These are phyloP conservation scores for Rapana venosa DNA, from an alignment of 2,888 invertebrate species.

Conservation along the genomic window DNA sequence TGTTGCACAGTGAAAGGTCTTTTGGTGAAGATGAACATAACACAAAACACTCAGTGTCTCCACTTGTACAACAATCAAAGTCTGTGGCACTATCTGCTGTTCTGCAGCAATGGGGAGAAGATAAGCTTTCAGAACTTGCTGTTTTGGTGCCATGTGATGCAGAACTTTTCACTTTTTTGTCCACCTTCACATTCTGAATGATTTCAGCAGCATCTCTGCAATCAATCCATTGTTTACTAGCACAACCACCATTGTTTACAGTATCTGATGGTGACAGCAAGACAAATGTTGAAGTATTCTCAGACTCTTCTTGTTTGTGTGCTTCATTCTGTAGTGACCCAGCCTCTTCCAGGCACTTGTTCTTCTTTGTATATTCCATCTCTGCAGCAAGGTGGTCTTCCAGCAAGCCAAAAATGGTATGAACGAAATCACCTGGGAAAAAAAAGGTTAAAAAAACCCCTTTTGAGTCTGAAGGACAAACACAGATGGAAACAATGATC, in stretches of 20 bases:
- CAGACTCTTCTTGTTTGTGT: neutral
- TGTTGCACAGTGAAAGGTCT: neutral
- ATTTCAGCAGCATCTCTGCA: neutral
- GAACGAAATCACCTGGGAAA: constrained; percentile 44
- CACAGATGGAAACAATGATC: too few species aligned
- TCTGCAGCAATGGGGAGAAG: neutral
- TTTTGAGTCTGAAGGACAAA: too few species aligned
- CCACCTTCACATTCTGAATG: neutral
- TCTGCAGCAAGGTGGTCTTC: constrained; percentile 12
- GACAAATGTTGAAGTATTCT: neutral
- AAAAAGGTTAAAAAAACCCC: too few species aligned
- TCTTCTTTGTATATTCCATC: neutral
- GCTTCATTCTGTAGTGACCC: neutral
- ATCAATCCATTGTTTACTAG: neutral
- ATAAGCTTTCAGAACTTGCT: neutral
- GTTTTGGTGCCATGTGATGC: neutral
- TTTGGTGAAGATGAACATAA: neutral
- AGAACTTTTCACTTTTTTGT: neutral
- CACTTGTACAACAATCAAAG: neutral
- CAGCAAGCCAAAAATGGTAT: constrained; percentile 35
- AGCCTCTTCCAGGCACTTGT: neutral
- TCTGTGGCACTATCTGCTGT: neutral
- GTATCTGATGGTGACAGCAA: neutral
- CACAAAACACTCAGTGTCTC: neutral
- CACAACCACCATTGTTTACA: neutral